Percentiles rank a stretch among this genome's conserved stretches.
phyloP scores from a whole-genome alignment of 2,113 vertebrate genomes.

The Callipepla californica region DNA sequence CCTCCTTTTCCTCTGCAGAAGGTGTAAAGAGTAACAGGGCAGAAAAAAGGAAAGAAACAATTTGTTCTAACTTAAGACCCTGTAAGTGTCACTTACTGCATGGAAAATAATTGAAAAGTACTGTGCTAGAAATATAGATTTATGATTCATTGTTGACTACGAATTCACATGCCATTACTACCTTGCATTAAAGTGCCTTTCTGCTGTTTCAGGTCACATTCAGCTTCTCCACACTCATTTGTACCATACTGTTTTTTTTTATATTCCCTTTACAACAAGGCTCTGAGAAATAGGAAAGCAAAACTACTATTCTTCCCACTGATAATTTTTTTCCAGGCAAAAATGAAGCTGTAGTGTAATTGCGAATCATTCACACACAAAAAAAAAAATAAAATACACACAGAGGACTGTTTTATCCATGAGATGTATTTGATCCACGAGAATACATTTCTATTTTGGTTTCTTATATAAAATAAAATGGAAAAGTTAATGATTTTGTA shows the following conservation, averaged over 20 bases:
- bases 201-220: not conserved
- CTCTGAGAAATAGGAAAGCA: not conserved
- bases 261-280: not conserved
- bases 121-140: not conserved
- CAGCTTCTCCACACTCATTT: not conserved
- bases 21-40: not conserved
- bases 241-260: not conserved
- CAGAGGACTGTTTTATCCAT: not conserved
- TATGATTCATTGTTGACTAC: not conserved
- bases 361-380: not conserved
- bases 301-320: not conserved
- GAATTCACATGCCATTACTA: not conserved
- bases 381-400: not conserved
- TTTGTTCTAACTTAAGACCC: not conserved
- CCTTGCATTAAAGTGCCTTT: not conserved
- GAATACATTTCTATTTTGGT: not conserved
- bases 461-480: not conserved
- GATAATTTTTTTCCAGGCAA: not conserved
- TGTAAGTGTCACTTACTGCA: not conserved
- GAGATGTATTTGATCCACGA: not conserved
- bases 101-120: not conserved
- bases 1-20: conserved; percentile 6
- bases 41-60: not conserved
- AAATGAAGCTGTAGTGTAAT: not conserved
- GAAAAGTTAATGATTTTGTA: not conserved